Evolutionary conservation across 2,113 vertebrate genomes (phyloP).

Genomic region (Seriola quinqueradiata): DNA sequence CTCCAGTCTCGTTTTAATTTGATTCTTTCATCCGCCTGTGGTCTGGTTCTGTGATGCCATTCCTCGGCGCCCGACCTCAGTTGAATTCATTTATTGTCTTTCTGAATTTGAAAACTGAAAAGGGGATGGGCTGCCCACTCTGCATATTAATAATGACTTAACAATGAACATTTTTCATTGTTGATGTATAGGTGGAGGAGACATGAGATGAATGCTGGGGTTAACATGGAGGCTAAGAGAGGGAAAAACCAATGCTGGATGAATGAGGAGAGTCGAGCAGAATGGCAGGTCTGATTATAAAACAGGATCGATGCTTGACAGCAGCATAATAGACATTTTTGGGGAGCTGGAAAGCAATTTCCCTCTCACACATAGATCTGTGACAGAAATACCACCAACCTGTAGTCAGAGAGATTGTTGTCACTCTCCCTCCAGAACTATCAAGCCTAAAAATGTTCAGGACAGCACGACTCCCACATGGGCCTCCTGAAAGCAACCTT

Average conservation of each 20-base stretch:
- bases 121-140: too few species aligned
- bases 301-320: neutral
- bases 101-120: neutral
- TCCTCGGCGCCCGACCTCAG: neutral
- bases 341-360: neutral
- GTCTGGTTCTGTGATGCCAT: neutral
- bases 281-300: neutral
- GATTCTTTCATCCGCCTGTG: neutral
- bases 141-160: neutral
- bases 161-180: neutral
- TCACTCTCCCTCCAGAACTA: too few species aligned
- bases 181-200: neutral
- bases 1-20: neutral
- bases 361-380: neutral
- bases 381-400: neutral
- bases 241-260: neutral
- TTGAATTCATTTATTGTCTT: neutral
- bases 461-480: neutral
- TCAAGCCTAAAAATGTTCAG: neutral
- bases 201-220: too few species aligned
- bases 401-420: neutral
- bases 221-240: neutral
- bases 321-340: neutral
- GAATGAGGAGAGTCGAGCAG: neutral
- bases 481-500: too few species aligned